Percentiles rank a stretch among this genome's conserved stretches.
phyloP scores from a whole-genome alignment of 2,888 invertebrate species.

The Onchidella celtica region DNA sequence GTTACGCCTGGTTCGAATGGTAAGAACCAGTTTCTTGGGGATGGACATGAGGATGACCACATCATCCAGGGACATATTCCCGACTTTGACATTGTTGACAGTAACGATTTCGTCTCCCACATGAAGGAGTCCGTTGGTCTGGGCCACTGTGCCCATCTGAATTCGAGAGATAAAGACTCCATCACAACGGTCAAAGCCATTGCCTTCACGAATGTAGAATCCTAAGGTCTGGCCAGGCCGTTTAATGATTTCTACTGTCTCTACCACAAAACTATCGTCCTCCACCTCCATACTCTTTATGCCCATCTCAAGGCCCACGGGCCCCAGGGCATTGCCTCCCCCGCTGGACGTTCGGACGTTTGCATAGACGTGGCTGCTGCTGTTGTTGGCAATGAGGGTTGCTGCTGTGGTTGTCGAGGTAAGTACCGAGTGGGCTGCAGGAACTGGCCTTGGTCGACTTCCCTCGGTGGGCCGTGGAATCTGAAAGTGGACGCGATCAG shows the following conservation, averaged over 20 bases:
- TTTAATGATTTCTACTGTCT: conserved; percentile 96
- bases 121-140: conserved; percentile 97
- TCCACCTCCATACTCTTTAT: conserved; percentile 76
- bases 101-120: conserved; percentile 99
- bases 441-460: not conserved
- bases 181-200: conserved; percentile 93
- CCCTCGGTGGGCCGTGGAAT: not conserved
- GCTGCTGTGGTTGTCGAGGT: conserved; percentile 25
- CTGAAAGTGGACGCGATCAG: conserved; percentile 10
- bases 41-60: conserved; percentile 99
- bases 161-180: conserved; percentile 98
- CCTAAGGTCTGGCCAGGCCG: conserved; percentile 99
- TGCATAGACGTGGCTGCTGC: conserved; percentile 43
- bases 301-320: conserved; percentile 75
- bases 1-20: conserved; percentile 84
- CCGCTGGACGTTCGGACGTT: conserved; percentile 21
- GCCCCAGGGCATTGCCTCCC: conserved; percentile 56
- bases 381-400: conserved; percentile 15
- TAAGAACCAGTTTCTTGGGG: conserved; percentile 95
- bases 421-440: not conserved
- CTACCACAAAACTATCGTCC: conserved; percentile 75
- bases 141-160: conserved; percentile 97
- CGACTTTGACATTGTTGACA: conserved; percentile 98
- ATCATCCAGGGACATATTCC: conserved; percentile 98
- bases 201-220: conserved; percentile 98